These are phyloP conservation scores for Progne subis DNA, from an alignment of 2,113 vertebrate species.

Conservation along the genomic window DNA sequence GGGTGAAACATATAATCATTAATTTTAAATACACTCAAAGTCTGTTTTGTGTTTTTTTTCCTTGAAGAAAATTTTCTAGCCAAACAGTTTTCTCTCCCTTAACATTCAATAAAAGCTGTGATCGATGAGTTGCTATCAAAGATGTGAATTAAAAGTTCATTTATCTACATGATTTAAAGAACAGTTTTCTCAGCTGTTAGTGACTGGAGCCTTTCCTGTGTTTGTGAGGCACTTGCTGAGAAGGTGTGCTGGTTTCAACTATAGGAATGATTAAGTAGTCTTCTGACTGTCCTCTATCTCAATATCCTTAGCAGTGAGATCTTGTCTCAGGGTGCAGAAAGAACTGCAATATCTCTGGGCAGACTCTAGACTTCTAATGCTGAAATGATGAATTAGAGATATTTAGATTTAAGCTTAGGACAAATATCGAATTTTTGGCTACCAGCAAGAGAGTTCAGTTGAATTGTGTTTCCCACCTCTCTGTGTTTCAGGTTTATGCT, in stretches of 20 bases:
- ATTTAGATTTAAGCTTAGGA: background rate
- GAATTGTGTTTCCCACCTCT: background rate
- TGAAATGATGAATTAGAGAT: background rate
- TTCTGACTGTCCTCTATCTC: background rate
- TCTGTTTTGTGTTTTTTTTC: background rate
- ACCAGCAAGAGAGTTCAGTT: background rate
- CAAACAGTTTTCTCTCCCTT: fast-evolving
- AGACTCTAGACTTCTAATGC: background rate
- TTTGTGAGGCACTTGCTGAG: background rate
- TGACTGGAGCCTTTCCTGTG: background rate
- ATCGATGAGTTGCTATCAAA: background rate
- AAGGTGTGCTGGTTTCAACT: background rate
- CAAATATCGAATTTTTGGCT: background rate
- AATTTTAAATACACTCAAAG: background rate
- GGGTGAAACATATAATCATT: background rate
- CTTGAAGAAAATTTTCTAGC: background rate
- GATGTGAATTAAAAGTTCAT: background rate
- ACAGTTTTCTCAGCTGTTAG: background rate
- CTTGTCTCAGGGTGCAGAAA: background rate
- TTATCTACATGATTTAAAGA: background rate
- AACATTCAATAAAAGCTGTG: background rate
- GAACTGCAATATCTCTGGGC: background rate
- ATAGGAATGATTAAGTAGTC: background rate
- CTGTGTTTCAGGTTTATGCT: background rate
- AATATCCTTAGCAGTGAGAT: background rate